Conservation (phyloP, 2,888 invertebrate species). For the Ramazzottius varieornatus region DNA sequence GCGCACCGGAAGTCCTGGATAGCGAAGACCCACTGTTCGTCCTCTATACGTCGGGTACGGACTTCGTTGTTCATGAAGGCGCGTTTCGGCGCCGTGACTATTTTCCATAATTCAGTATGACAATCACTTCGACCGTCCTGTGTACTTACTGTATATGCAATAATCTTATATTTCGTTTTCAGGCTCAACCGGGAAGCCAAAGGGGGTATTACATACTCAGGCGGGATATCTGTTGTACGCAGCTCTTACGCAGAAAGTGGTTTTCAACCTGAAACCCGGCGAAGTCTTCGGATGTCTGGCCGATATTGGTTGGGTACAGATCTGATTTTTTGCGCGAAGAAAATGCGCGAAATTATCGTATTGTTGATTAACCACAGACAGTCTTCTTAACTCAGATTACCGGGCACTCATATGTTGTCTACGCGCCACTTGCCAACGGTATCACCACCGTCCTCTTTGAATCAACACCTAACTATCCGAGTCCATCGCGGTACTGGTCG, state of each 20-base stretch:
- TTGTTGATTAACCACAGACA: too few relatives aligned
- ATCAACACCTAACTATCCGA: conserved; percentile 27
- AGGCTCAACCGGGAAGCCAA: conserved; percentile 30
- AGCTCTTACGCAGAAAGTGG: conserved; percentile 24
- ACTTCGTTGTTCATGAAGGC: too few relatives aligned
- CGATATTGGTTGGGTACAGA: conserved; percentile 31
- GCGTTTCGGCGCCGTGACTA: too few relatives aligned
- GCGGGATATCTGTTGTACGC: conserved; percentile 27
- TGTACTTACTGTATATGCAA: too few relatives aligned
- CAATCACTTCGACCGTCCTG: too few relatives aligned
- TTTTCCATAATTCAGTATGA: too few relatives aligned
- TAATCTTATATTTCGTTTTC: too few relatives aligned
- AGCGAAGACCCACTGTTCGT: conserved; percentile 28
- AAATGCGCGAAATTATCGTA: too few relatives aligned
- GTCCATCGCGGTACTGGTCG: conserved; percentile 30
- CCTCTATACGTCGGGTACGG: conserved; percentile 29
- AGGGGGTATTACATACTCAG: conserved; percentile 25
- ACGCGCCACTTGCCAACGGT: conserved; percentile 29
- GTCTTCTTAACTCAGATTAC: too few relatives aligned
- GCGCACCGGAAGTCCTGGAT: conserved; percentile 21
- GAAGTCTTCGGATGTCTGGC: conserved; percentile 28
- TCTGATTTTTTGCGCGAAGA: too few relatives aligned
- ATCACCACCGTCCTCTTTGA: conserved; percentile 28
- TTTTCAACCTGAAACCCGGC: conserved; percentile 22
- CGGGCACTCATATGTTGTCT: conserved; percentile 26